Base-by-base conservation (phyloP, 2,797 vertebrate genomes). In the Hyperoplus lanceolatus region DNA sequence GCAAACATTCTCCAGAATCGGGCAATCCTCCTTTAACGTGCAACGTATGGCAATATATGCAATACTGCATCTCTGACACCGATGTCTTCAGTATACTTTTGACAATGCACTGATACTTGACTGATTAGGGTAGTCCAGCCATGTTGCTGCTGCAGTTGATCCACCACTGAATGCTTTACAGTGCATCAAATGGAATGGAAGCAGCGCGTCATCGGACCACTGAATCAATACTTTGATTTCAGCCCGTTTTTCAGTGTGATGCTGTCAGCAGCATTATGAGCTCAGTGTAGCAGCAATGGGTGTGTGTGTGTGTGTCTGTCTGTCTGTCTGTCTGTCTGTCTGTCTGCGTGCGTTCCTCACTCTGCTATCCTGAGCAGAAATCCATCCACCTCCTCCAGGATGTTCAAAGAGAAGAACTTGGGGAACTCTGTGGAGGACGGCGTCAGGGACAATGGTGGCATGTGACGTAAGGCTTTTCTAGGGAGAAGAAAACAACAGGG, bases 291-390 rank as follows among this genome's bases (percentile, higher is more conserved):
- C 70, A 73, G 70, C 51, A 56, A 73, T 46, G 59, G 15, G 69
- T 54, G 38, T 51, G 53, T 15, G 66, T 71, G 82, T 29, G 29
- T 29, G 2, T 29, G 29, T 29, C 29, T 29, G 29, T 29, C 29
- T 29, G 29, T 29, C 29, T 29, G 29, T 29, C 29, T 29, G 29
- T 29, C 29, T 29, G 29, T 29, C 29, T 29, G 29, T 29, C 6
- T 13, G 65, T 73, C 29, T 70, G 74, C 58, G 62, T 59, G 46
- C 15, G 53, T 74, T 3, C 50, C 76, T 95, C 96, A 99, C 98
- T 97, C 97, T 85, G 98, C 97, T 93, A 98, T 99, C 88, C 97
- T 96, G 89, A 99, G 88, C 36, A 99, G 97, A 89, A 99, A 99
- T 82, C 96, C 96, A 80, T 99, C 98, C 46, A 99, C 98, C 89